These are phyloP conservation scores for Xylophagus ater DNA, from an alignment of 2,888 invertebrate species.

Conservation along the genomic window DNA sequence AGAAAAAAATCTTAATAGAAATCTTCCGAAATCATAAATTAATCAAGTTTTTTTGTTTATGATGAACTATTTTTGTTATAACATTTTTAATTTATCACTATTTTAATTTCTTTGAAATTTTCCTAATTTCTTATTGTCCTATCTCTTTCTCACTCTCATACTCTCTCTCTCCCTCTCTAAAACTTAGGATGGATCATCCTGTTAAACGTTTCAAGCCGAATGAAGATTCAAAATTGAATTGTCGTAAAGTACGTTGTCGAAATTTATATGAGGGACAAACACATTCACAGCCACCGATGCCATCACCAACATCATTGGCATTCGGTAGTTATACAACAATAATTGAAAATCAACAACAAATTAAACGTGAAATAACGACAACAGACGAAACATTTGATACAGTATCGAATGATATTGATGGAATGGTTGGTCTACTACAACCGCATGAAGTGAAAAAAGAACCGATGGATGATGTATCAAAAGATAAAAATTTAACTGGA, in stretches of 20 bases:
- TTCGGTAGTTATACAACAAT: slow-evolving; percentile 4
- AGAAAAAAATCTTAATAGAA: slow-evolving; percentile 1
- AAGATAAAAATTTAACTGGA: slow-evolving; percentile 31
- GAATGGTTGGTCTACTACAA: slow-evolving; percentile 22
- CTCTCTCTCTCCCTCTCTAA: no score
- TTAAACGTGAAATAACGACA: slow-evolving; percentile 14
- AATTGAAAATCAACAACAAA: not conserved
- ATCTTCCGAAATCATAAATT: not conserved
- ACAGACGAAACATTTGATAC: not conserved
- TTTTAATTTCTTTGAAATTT: no score
- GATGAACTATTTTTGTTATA: no score
- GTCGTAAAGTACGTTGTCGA: slow-evolving; percentile 34
- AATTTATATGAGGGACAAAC: slow-evolving; percentile 53
- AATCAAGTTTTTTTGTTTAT: no score
- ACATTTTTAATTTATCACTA: no score
- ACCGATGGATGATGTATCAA: slow-evolving; percentile 38
- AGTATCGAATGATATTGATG: slow-evolving; percentile 15
- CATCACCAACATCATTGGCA: slow-evolving; percentile 33
- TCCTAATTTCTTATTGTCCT: no score
- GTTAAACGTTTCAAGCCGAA: slow-evolving; percentile 74
- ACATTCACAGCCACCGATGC: slow-evolving; percentile 41
- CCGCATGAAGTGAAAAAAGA: slow-evolving; percentile 53
- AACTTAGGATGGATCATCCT: slow-evolving; percentile 70
- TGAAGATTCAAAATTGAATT: slow-evolving; percentile 37
- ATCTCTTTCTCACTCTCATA: no score